These are phyloP conservation scores for Umimayanthus kanabou DNA, from an alignment of 92 coral and sea anemone species.

Conservation along the genomic window DNA sequence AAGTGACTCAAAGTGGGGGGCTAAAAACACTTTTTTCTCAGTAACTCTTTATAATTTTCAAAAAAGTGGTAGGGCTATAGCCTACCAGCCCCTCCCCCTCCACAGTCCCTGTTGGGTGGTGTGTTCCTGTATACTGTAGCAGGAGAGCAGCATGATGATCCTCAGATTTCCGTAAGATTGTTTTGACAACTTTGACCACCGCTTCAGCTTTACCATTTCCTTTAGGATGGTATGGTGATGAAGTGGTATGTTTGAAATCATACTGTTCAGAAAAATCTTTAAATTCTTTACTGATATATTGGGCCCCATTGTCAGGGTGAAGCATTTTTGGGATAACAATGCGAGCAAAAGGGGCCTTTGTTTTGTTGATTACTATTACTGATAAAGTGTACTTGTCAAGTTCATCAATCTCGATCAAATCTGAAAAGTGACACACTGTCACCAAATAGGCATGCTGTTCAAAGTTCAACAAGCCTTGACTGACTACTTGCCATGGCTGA, in stretches of 20 bases:
- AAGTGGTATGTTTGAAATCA: slow-evolving; percentile 46
- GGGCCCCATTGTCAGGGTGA: slow-evolving; percentile 52
- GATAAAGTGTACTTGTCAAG: slow-evolving; percentile 37
- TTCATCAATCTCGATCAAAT: slow-evolving; percentile 23
- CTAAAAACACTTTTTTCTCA: too few species aligned
- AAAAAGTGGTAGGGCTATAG: too few species aligned
- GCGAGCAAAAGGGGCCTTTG: slow-evolving; percentile 46
- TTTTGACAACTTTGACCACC: slow-evolving; percentile 4
- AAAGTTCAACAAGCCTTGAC: too few species aligned
- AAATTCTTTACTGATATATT: slow-evolving; percentile 24
- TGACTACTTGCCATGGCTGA: slow-evolving; percentile 14
- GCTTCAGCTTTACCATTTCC: slow-evolving; percentile 46
- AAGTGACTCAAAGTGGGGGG: too few species aligned
- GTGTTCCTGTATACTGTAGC: slow-evolving; percentile 8
- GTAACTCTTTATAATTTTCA: too few species aligned
- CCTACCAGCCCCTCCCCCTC: too few species aligned
- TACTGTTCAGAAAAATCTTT: slow-evolving; percentile 30
- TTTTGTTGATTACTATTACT: slow-evolving; percentile 27
- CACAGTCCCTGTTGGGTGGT: slow-evolving; percentile 32
- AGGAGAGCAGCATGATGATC: slow-evolving; percentile 24
- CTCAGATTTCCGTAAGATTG: slow-evolving; percentile 7
- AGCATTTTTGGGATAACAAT: slow-evolving; percentile 42
- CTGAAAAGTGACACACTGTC: slow-evolving; percentile 38
- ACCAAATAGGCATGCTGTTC: too few species aligned
- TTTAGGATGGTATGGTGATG: slow-evolving; percentile 47